Evolutionary conservation across 1,140 invertebrate genomes (phyloP).

Genomic region (Argopecten irradians): DNA sequence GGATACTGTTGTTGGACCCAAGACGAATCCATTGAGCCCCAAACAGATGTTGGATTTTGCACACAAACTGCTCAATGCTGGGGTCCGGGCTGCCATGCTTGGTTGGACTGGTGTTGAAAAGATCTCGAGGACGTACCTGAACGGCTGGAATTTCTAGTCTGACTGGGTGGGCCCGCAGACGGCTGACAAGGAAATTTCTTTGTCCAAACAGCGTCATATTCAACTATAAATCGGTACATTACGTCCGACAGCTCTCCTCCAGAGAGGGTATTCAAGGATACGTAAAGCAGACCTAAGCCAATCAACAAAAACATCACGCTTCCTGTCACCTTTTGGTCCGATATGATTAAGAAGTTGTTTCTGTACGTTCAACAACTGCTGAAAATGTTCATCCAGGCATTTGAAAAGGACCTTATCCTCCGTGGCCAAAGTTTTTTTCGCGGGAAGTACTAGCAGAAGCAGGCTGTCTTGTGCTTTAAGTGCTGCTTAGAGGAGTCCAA

Average conservation of each 20-base stretch:
- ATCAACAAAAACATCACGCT: background rate
- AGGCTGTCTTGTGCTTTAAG: background rate
- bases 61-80: background rate
- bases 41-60: background rate
- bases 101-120: background rate
- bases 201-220: background rate
- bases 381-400: background rate
- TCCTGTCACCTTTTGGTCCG: background rate
- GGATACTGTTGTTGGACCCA: constrained; percentile 28
- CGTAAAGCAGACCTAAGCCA: constrained; percentile 20
- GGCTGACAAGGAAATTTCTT: background rate
- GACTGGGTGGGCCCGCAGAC: background rate
- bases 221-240: background rate
- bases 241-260: background rate
- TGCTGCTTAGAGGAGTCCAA: background rate
- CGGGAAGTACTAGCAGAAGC: background rate
- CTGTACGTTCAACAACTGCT: background rate
- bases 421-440: background rate
- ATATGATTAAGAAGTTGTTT: background rate
- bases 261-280: too few species aligned
- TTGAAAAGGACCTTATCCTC: too few species aligned
- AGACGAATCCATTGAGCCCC: constrained; percentile 19
- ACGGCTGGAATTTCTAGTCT: background rate
- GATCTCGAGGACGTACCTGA: background rate
- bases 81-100: background rate